Base-by-base conservation (phyloP, 2,888 invertebrate species). In the Dichetophora obliterata region DNA sequence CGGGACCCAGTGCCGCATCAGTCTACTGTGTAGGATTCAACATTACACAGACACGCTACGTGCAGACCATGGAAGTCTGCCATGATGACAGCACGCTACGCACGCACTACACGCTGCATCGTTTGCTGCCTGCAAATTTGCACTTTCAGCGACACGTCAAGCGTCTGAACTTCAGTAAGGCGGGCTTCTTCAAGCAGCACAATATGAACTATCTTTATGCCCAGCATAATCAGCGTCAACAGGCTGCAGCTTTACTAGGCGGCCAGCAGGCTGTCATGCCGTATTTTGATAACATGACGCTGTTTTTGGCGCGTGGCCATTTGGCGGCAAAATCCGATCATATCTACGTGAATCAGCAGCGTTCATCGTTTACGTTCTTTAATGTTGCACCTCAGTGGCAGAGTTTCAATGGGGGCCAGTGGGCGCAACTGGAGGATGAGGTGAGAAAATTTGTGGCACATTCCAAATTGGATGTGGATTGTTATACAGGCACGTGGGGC, bases 371-470 rank as follows among this genome's bases (percentile, higher is more conserved):
- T 82, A 91, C 90, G 81, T 92, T 90, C 81, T 85, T 91, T 9
- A 92, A 92, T 82, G 90, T 86, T 0, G 91, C 91, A 0, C 92
- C 92, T 0, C 92, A 92, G 80, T 92, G 91, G 91, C 90, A 91
- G 81, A 88, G 87, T 3, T 91, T 93, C 82, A 93, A 93, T 82
- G 91, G 87, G 0, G 91, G 91, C 14, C 92, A 91, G 80, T 93
- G 93, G 93, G 86, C 89, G 59, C 81, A 82, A 0, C 84, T 91
- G 22, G 92, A 93, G 86, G 82, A 82, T 5, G 87, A 88, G 76
- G 88, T 91, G 6, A 88, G 92, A 73, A 84, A 84, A 16, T 91
- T 90, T 79, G 90, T 91, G 0, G 83, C 82, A 5, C 78, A 80
- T 1, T 82, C 85, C 11, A 81, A 83, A 0, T 82, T 89, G 5